Conservation (phyloP, 2,113 vertebrate genomes). For the Nibea albiflora region DNA sequence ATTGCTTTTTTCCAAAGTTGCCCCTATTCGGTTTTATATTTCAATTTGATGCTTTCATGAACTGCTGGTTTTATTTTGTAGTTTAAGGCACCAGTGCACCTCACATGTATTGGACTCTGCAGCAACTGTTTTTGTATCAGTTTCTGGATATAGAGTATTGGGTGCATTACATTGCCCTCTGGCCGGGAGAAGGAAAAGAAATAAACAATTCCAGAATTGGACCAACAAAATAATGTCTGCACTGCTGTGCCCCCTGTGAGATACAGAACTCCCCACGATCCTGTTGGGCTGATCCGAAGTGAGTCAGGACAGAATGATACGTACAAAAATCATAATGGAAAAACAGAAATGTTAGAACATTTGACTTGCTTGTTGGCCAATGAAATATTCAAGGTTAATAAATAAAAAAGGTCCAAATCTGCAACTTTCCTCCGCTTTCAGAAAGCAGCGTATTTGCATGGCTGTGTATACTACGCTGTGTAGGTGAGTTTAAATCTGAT, state of each 20-base stretch:
- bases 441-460: neutral
- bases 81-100: constrained; percentile 57
- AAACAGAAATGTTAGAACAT: neutral
- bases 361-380: too few species aligned
- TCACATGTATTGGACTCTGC: constrained; percentile 41
- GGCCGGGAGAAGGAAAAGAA: constrained; percentile 45
- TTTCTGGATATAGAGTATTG: constrained; percentile 46
- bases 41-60: constrained; percentile 66
- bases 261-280: neutral
- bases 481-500: neutral
- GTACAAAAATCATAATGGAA: neutral
- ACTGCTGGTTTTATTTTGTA: constrained; percentile 56
- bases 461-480: neutral
- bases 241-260: constrained; percentile 9
- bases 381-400: neutral
- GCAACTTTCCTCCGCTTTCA: neutral
- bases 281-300: neutral
- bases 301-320: neutral
- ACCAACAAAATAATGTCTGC: constrained; percentile 39
- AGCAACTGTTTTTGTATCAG: constrained; percentile 58
- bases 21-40: constrained; percentile 45
- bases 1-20: constrained; percentile 37
- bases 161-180: constrained; percentile 49
- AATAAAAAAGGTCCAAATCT: neutral
- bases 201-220: constrained; percentile 51